Evolutionary conservation across 2,797 vertebrate genomes (phyloP), one percentile per base, ranked within the genome.

Genomic region (Cebuella pygmaea): DNA sequence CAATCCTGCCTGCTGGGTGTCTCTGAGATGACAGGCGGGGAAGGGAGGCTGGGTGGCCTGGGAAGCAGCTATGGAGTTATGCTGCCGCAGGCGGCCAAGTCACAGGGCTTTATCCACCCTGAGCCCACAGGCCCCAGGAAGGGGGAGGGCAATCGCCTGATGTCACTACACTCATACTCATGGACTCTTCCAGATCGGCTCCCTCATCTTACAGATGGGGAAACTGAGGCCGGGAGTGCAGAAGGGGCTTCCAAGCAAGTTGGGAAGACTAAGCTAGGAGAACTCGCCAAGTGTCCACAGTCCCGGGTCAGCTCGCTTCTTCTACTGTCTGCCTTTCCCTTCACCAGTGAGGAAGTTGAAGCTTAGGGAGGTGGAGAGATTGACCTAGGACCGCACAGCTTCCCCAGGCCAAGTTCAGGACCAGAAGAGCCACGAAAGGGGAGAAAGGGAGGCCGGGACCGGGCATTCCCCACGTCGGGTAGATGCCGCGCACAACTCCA

Each of bases 401-500:
- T 67, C 64, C 33, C 33, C 64, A 67, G 33, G 33, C 33, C 3
- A 17, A 17, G 33, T 67, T 7, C 15, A 30, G 36, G 46, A 52
- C 30, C 46, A 14, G 48, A 27, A 39, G 55, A 88, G 8, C 9
- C 10, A 33, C 41, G 55, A n/a, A 13, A 39, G 15, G 9, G 50
- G 64, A 17, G 79, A 57, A 26, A 15, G 55, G 14, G 57, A 41
- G 70, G 44, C 39, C 2, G 26, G 17, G 55, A 2, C 3, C 55
- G 41, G 46, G 20, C 72, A 10, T 52, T 50, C 30, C 46, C 79
- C 30, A 24, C 0, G 33, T 8, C 27, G 9, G 27, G 33, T 20
- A 39, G 55, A 44, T 4, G 7, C 2, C 50, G 59, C 2, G 92
- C 95, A 97, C 96, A 91, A 80, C 95, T 94, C 39, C 87, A 95